phyloP scores from a whole-genome alignment of 2,797 vertebrate genomes.

The Danio aesculapii region DNA sequence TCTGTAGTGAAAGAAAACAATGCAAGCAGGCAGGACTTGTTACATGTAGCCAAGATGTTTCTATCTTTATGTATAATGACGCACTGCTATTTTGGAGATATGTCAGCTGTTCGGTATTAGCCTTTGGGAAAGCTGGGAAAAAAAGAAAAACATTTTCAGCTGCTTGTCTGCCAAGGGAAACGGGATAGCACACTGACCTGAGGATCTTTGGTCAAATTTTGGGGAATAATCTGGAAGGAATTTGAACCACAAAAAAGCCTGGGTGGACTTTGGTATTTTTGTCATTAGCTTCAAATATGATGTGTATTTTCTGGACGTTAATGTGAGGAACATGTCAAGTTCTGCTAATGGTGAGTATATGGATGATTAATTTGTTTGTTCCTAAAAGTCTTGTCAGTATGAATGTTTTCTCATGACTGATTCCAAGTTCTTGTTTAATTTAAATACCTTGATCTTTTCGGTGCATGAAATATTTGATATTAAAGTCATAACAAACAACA shows the following conservation, averaged over 20 bases:
- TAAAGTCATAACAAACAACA: not conserved
- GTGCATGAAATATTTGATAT: not conserved
- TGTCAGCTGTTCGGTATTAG: constrained; percentile 83
- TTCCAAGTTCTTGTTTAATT: not conserved
- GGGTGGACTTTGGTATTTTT: constrained; percentile 54
- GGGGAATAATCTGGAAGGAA: constrained; percentile 64
- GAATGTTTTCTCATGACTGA: not conserved
- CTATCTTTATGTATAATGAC: constrained; percentile 79
- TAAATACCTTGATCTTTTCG: not conserved
- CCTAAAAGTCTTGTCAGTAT: not conserved
- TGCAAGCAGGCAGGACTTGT: constrained; percentile 61
- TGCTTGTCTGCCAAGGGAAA: constrained; percentile 63
- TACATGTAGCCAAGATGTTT: constrained; percentile 64
- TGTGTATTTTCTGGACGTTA: constrained; percentile 20
- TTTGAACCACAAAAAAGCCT: constrained; percentile 64
- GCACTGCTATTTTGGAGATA: constrained; percentile 83
- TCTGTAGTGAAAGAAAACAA: constrained; percentile 26
- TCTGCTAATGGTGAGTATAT: constrained; percentile 62
- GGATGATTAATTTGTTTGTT: not conserved
- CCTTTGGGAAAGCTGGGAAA: constrained; percentile 71
- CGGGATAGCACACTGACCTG: constrained; percentile 58
- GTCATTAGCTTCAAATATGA: constrained; percentile 29
- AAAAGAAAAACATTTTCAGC: constrained; percentile 65
- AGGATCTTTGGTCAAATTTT: constrained; percentile 60
- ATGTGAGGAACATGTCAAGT: constrained; percentile 53